Evolutionary conservation across 2,797 vertebrate genomes (phyloP).

Genomic region (Acrossocheilus wenchowensis): DNA sequence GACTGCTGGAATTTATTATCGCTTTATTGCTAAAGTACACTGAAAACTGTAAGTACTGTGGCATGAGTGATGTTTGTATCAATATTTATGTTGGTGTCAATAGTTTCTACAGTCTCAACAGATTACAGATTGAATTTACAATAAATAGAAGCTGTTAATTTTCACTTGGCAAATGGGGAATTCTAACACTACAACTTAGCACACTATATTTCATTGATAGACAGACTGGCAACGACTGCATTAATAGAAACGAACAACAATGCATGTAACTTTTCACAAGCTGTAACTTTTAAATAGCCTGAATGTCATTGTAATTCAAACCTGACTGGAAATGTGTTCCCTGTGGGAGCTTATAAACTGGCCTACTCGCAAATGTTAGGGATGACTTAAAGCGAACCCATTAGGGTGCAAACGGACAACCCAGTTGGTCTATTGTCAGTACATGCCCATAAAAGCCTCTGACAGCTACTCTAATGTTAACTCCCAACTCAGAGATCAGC

Average conservation of each 20-base stretch:
- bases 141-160: constrained; percentile 35
- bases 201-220: background rate
- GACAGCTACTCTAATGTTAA: constrained; percentile 28
- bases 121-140: constrained; percentile 45
- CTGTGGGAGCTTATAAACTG: background rate
- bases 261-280: constrained; percentile 7
- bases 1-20: background rate
- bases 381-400: constrained; percentile 3
- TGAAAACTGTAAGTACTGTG: constrained; percentile 6
- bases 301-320: constrained; percentile 19
- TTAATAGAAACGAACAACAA: constrained; percentile 22
- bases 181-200: constrained; percentile 1
- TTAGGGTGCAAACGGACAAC: constrained; percentile 3
- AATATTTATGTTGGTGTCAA: constrained; percentile 40
- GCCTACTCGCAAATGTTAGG: background rate
- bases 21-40: constrained; percentile 8
- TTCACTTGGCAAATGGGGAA: constrained; percentile 30
- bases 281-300: constrained; percentile 20
- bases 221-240: background rate
- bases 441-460: constrained; percentile 34
- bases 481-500: background rate
- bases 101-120: constrained; percentile 18
- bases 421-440: constrained; percentile 46
- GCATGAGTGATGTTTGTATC: constrained; percentile 26
- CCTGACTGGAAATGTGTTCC: constrained; percentile 7